These are phyloP conservation scores for Actinernus sp. DNA, from an alignment of 92 coral and sea anemone species.

Conservation along the genomic window DNA sequence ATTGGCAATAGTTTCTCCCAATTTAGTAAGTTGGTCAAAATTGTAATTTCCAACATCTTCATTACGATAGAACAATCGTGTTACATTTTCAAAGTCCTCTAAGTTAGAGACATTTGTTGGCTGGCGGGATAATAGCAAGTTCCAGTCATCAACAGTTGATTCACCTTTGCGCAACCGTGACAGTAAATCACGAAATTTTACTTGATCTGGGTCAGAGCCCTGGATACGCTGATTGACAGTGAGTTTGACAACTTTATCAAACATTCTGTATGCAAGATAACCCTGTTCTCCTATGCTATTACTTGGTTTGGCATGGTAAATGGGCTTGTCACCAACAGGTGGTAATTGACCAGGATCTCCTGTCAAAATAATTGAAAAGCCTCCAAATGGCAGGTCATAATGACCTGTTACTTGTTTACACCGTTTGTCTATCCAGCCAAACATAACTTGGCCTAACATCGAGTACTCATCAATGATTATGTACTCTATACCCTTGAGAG, in stretches of 20 bases:
- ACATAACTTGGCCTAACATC: slow-evolving; percentile 49
- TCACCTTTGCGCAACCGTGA: slow-evolving; percentile 9
- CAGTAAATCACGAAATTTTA: slow-evolving; percentile 35
- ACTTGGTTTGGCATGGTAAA: slow-evolving; percentile 42
- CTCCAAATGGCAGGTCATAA: slow-evolving; percentile 34
- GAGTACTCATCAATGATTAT: slow-evolving; percentile 56
- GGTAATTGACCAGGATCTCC: slow-evolving; percentile 58
- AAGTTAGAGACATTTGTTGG: slow-evolving; percentile 22
- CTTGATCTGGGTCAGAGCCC: slow-evolving; percentile 47
- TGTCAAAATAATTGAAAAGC: slow-evolving; percentile 19
- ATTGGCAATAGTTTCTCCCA: too few species aligned
- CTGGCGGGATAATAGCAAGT: slow-evolving; percentile 16
- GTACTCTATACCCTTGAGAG: slow-evolving; percentile 35
- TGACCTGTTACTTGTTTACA: slow-evolving; percentile 32
- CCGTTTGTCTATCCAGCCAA: slow-evolving; percentile 40
- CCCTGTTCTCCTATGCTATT: slow-evolving; percentile 51
- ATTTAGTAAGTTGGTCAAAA: too few species aligned
- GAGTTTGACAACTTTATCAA: slow-evolving; percentile 26
- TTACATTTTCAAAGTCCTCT: slow-evolving; percentile 18
- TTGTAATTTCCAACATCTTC: too few species aligned
- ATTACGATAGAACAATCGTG: too few species aligned
- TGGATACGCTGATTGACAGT: slow-evolving; percentile 52
- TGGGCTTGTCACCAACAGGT: slow-evolving; percentile 49
- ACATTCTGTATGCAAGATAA: slow-evolving; percentile 29
- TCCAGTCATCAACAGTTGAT: slow-evolving; percentile 31